phyloP scores from a whole-genome alignment of 1,140 invertebrate genomes.

The Orussus abietinus region DNA sequence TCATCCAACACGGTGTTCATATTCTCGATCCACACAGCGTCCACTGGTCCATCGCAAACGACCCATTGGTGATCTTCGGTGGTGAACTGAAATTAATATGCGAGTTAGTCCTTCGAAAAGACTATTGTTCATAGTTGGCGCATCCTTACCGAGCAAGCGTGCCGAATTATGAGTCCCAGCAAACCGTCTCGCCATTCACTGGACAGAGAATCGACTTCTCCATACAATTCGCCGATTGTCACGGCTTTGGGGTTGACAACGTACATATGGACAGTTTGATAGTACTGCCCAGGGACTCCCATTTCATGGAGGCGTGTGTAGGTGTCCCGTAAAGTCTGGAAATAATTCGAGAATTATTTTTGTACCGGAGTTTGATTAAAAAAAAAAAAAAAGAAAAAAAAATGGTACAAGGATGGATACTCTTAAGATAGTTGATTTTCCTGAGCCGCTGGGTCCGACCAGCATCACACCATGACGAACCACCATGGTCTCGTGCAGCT shows the following conservation, averaged over 20 bases:
- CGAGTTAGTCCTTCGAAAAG: too few relatives aligned
- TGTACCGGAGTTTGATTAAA: not conserved
- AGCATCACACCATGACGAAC: constrained; percentile 92
- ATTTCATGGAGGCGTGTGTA: constrained; percentile 60
- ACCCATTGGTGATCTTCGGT: constrained; percentile 76
- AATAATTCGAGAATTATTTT: constrained; percentile 12
- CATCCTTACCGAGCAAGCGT: constrained; percentile 60
- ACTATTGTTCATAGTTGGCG: constrained; percentile 8
- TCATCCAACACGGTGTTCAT: constrained; percentile 92
- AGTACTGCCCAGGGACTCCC: constrained; percentile 56
- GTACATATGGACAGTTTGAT: constrained; percentile 63
- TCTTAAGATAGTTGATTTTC: constrained; percentile 68
- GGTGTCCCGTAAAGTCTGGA: constrained; percentile 64
- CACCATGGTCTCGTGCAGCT: constrained; percentile 88
- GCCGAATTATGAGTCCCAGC: constrained; percentile 68
- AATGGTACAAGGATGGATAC: constrained; percentile 3
- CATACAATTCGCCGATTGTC: constrained; percentile 84
- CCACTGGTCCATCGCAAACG: constrained; percentile 87
- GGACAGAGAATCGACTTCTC: constrained; percentile 78
- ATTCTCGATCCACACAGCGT: constrained; percentile 94
- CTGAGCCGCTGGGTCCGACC: constrained; percentile 82
- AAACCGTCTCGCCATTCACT: constrained; percentile 88
- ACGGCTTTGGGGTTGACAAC: constrained; percentile 86
- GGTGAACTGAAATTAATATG: constrained; percentile 34
- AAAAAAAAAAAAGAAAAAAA: constrained; percentile 11